Percentiles rank a stretch among this genome's conserved stretches.
These are phyloP conservation scores for Misgurnus mizolepis DNA, from an alignment of 2,113 vertebrate genomes.

Conservation along the genomic window DNA sequence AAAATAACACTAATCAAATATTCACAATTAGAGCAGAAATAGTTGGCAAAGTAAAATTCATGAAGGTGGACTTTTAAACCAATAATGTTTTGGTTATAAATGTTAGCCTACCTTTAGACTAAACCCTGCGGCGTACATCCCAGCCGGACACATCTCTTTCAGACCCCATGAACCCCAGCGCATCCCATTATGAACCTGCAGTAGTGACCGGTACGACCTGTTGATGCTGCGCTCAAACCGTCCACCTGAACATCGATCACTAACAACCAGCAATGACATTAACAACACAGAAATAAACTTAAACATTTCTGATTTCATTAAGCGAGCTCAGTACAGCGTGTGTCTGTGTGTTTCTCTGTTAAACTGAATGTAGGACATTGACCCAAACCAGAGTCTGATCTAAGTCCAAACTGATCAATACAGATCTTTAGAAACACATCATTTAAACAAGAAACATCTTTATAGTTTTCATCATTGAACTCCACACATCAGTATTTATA, in stretches of 20 bases:
- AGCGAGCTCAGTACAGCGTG: background rate
- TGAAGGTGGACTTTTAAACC: too few relatives aligned
- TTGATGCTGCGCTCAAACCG: constrained; percentile 17
- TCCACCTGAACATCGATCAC: background rate
- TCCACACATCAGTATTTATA: too few relatives aligned
- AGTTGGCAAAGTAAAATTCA: too few relatives aligned
- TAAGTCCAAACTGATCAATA: constrained; percentile 3
- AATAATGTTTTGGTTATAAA: too few relatives aligned
- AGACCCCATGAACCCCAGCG: constrained; percentile 49
- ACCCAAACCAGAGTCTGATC: background rate
- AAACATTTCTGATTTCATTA: background rate
- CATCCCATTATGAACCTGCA: constrained; percentile 47
- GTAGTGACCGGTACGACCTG: constrained; percentile 14
- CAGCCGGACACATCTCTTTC: constrained; percentile 40
- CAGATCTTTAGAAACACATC: too few relatives aligned
- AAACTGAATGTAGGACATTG: background rate
- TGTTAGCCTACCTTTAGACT: constrained; percentile 44
- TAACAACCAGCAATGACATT: background rate
- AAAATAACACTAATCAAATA: too few relatives aligned
- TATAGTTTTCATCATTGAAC: too few relatives aligned
- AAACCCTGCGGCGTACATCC: constrained; percentile 44
- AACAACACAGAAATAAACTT: background rate
- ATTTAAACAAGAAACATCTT: too few relatives aligned
- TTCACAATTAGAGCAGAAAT: too few relatives aligned
- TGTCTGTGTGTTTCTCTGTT: background rate